Conservation (phyloP, 2,888 invertebrate genomes). For the Dryadula phaetusa region DNA sequence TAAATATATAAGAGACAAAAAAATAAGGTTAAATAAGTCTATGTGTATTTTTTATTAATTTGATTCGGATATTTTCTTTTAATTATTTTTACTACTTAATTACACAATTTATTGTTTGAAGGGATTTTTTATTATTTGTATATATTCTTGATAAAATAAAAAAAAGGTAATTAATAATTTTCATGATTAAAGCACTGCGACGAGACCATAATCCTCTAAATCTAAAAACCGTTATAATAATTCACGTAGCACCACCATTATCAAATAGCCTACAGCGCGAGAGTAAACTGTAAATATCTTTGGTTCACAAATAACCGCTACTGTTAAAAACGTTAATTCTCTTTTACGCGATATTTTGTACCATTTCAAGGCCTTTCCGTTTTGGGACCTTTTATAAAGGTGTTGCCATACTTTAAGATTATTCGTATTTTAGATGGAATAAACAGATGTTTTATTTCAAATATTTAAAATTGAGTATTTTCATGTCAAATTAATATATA, state of each 20-base stretch:
- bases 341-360: conserved; percentile 29
- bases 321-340: conserved; percentile 31
- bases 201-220: conserved; percentile 18
- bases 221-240: conserved; percentile 37
- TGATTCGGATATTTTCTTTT: too few relatives aligned
- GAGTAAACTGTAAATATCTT: conserved; percentile 45
- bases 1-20: too few relatives aligned
- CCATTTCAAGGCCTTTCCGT: conserved; percentile 28
- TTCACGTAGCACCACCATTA: conserved; percentile 54
- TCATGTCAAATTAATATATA: too few relatives aligned
- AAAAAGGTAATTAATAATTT: conserved; percentile 1
- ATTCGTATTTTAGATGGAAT: conserved; percentile 2
- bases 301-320: conserved; percentile 42
- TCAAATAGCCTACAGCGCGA: conserved; percentile 47
- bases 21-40: too few relatives aligned
- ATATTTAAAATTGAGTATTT: too few relatives aligned
- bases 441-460: too few relatives aligned
- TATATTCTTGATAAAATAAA: too few relatives aligned
- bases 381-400: conserved; percentile 19
- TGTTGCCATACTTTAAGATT: conserved; percentile 11
- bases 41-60: too few relatives aligned
- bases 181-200: conserved; percentile 11
- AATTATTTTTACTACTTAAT: too few relatives aligned
- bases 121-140: too few relatives aligned
- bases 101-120: too few relatives aligned